Base-by-base conservation (phyloP, 2,888 invertebrate species). In the Trichopoda pennipes region DNA sequence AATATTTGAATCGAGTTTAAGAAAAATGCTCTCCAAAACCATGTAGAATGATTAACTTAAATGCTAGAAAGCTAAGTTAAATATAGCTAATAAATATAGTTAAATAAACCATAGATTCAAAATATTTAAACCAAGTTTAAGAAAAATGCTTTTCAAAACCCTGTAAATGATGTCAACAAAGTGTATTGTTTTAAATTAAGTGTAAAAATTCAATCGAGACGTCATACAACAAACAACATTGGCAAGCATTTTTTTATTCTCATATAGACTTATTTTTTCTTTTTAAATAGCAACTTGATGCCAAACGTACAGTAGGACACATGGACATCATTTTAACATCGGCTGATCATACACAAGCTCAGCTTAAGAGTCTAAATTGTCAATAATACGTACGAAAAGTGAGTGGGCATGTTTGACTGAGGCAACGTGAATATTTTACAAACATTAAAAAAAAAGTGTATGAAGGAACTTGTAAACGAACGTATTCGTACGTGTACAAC, bases 271-370 rank as follows among this genome's bases (percentile, higher is more conserved):
- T 38, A 35, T 10, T 70, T 70, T 44, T 60, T 51, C 19, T 42
- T 53, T 49, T 21, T 38, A 38, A 75, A 73, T 44, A 56, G 79
- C 82, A 82, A 82, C 79, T 79, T 82, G 82, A 82, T 82, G 79
- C 82, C 79, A 74, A 70, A 72, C 79, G 75, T 78, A 72, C 79
- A 79, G 79, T 82, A 82, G 82, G 79, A 82, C 79, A 76, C 82
- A 82, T 79, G 82, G 79, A 76, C 82, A 82, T 76, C 66, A 66
- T 72, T 61, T 73, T 72, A 75, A 72, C 35, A 69, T 77, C 70
- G 76, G 77, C 49, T 72, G 76, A 76, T 70, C 70, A 61, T 70
- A n/a, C n/a, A n/a, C n/a, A 72, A 72, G 77, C 81, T 72, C 19
- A 64, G 58, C 70, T 64, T 44, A 60, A 28, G 28, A 56, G 64